A percentile compares a stretch with the other conserved stretches of the same genome.
Evolutionary conservation across 1,140 invertebrate genomes (phyloP).

Genomic region (Trypoxylus dichotomus): DNA sequence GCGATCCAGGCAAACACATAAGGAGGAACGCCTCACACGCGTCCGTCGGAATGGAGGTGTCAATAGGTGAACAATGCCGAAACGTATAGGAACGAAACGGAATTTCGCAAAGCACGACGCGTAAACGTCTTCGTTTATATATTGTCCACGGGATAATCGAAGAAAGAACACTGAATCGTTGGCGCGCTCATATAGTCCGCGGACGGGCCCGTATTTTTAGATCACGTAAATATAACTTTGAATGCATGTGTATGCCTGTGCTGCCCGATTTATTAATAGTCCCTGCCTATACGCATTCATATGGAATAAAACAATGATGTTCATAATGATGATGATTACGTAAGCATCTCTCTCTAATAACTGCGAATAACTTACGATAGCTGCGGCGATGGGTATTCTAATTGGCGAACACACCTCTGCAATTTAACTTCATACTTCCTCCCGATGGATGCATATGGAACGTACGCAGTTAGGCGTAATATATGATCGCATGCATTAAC

Average conservation of each 20-base stretch:
- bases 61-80: constrained; percentile 1
- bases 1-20: not conserved
- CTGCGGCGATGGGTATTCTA: not conserved
- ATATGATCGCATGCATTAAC: not conserved
- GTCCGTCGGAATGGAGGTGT: not conserved
- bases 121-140: not conserved
- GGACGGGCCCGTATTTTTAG: constrained; percentile 25
- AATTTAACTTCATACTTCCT: constrained; percentile 7
- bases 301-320: constrained; percentile 30
- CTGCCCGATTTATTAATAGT: constrained; percentile 17
- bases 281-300: constrained; percentile 26
- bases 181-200: constrained; percentile 5
- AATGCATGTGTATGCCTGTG: constrained; percentile 28
- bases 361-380: not conserved
- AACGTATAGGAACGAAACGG: not conserved
- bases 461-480: not conserved
- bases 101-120: not conserved
- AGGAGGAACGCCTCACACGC: not conserved
- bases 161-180: constrained; percentile 23
- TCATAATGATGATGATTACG: constrained; percentile 22
- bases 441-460: not conserved
- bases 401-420: constrained; percentile 20
- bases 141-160: constrained; percentile 21
- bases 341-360: constrained; percentile 19
- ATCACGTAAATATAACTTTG: constrained; percentile 29